A percentile compares a stretch with the other conserved stretches of the same genome.
Conservation (phyloP, 1,140 invertebrate species). For the Drosophila burlai region DNA sequence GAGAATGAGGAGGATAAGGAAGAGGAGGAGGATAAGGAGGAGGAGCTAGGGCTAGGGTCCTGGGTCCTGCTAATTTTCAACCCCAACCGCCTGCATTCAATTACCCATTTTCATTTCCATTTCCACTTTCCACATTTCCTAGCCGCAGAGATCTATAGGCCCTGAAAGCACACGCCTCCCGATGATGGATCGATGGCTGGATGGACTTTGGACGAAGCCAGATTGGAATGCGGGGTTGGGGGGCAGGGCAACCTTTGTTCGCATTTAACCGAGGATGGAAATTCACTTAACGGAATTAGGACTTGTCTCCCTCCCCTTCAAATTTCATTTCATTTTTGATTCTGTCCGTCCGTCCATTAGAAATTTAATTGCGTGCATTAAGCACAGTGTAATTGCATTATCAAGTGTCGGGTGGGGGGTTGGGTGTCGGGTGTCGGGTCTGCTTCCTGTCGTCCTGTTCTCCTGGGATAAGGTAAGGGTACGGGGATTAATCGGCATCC, state of each 20-base stretch:
- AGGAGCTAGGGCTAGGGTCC: background rate
- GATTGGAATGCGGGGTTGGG: background rate
- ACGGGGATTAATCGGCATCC: constrained; percentile 26
- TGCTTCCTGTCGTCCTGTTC: background rate
- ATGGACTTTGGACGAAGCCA: background rate
- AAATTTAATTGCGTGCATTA: constrained; percentile 75
- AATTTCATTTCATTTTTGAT: constrained; percentile 75
- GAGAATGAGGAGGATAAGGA: background rate
- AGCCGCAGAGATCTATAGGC: constrained; percentile 18
- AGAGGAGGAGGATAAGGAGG: background rate
- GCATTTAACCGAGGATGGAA: constrained; percentile 61
- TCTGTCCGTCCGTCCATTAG: constrained; percentile 45
- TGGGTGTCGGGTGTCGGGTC: background rate
- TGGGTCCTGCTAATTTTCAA: constrained; percentile 49
- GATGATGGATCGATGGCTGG: constrained; percentile 53
- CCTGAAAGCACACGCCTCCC: constrained; percentile 9
- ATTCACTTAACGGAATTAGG: constrained; percentile 72
- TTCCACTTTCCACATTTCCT: constrained; percentile 16
- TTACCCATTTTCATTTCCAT: constrained; percentile 49
- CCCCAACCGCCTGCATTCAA: constrained; percentile 59
- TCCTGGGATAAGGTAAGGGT: background rate
- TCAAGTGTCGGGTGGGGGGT: constrained; percentile 12
- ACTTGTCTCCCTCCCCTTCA: background rate
- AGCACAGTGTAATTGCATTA: constrained; percentile 75
- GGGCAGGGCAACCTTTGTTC: constrained; percentile 6